Evolutionary conservation across 2,797 vertebrate genomes (phyloP).

Genomic region (Chaetodon trifasciatus): DNA sequence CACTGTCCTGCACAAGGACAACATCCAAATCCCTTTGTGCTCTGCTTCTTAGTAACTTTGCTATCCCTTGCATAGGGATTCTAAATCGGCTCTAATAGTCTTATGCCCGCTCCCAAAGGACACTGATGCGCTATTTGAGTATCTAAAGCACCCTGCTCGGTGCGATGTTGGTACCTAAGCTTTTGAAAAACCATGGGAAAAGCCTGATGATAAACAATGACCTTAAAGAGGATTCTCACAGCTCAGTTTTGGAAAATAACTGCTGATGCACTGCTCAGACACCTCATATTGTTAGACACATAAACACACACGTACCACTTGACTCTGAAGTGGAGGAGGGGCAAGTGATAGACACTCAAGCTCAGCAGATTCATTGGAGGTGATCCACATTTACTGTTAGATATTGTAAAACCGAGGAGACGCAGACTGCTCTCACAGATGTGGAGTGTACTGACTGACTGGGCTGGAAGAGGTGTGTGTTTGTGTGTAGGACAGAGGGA

Average conservation of each 20-base stretch:
- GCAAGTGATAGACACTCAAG: not conserved
- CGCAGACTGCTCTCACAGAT: constrained; percentile 44
- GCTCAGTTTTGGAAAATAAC: constrained; percentile 42
- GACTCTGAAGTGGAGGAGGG: constrained; percentile 15
- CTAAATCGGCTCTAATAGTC: constrained; percentile 65
- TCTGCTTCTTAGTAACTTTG: constrained; percentile 59
- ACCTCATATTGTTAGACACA: constrained; percentile 1
- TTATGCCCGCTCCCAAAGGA: constrained; percentile 68
- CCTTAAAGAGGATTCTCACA: constrained; percentile 35
- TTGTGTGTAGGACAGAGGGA: not conserved
- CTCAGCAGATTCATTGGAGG: constrained; percentile 36
- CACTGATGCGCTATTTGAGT: constrained; percentile 49
- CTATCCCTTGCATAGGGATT: constrained; percentile 58
- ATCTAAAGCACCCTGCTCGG: constrained; percentile 44
- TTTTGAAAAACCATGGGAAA: constrained; percentile 47
- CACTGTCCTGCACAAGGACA: constrained; percentile 51
- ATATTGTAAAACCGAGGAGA: constrained; percentile 55
- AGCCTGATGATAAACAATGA: constrained; percentile 62
- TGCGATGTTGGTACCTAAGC: constrained; percentile 44
- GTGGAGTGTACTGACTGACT: constrained; percentile 35
- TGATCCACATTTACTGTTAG: constrained; percentile 51
- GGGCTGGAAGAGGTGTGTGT: constrained; percentile 43
- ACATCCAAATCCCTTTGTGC: constrained; percentile 64
- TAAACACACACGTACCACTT: constrained; percentile 22
- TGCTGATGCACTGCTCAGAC: constrained; percentile 29